phyloP scores from a whole-genome alignment of 2,113 vertebrate genomes.

The Mellivora capensis region DNA sequence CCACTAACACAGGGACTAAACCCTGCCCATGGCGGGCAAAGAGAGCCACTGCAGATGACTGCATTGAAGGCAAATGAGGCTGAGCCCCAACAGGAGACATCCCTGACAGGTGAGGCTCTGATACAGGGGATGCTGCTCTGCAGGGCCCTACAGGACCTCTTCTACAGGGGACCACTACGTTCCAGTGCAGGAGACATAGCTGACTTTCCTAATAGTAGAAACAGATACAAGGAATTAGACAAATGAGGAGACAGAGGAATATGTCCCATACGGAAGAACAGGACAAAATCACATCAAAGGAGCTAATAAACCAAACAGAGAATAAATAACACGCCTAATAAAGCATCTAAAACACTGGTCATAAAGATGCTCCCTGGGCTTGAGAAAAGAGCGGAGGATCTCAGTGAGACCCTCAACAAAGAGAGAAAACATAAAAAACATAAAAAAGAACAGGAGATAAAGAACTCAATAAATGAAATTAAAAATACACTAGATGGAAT shows the following conservation, averaged over 20 bases:
- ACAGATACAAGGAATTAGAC: background rate
- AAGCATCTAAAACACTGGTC: background rate
- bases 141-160: background rate
- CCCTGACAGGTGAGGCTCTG: background rate
- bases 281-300: background rate
- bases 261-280: background rate
- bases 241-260: background rate
- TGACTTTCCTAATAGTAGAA: background rate
- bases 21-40: background rate
- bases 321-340: background rate
- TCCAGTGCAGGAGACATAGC: background rate
- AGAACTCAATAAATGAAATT: background rate
- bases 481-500: background rate
- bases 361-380: background rate
- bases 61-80: background rate
- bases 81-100: background rate
- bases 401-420: background rate
- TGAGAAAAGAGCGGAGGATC: background rate
- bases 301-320: background rate
- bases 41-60: background rate
- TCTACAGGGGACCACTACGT: background rate
- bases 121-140: background rate
- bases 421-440: background rate
- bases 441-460: background rate
- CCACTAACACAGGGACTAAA: background rate